These are phyloP conservation scores for Melanotaenia pygmaea DNA, from an alignment of 2,797 vertebrate species.

Conservation along the genomic window DNA sequence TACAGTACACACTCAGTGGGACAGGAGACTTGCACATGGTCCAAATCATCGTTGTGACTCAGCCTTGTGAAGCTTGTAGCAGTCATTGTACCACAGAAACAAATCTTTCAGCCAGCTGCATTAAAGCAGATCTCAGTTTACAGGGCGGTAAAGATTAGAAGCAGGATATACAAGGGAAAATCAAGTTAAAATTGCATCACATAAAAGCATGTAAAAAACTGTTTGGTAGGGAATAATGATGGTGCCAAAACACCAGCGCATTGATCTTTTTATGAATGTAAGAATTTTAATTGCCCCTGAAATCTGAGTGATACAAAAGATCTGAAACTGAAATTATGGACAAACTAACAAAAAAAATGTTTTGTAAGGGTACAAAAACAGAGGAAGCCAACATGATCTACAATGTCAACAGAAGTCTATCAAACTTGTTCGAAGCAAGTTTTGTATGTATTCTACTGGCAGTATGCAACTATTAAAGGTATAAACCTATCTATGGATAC, in stretches of 20 bases:
- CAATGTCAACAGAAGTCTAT: conserved; percentile 81
- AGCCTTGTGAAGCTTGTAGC: conserved; percentile 8
- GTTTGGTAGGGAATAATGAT: background rate
- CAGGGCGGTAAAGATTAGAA: conserved; percentile 19
- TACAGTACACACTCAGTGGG: conserved; percentile 8
- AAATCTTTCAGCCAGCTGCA: conserved; percentile 10
- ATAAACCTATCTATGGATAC: conserved; percentile 50
- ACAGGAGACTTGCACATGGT: conserved; percentile 24
- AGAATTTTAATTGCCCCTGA: background rate
- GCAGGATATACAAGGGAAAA: background rate
- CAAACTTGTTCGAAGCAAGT: conserved; percentile 75
- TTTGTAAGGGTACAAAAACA: background rate
- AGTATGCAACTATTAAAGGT: conserved; percentile 29
- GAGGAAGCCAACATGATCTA: conserved; percentile 30
- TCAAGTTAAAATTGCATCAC: background rate
- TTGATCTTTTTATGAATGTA: background rate
- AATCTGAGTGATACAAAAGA: conserved; percentile 8
- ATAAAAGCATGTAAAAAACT: conserved; percentile 4
- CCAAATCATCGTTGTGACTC: conserved; percentile 27
- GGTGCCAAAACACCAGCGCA: background rate
- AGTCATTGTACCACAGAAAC: conserved; percentile 17
- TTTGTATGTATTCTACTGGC: conserved; percentile 81
- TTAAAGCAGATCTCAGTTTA: conserved; percentile 20
- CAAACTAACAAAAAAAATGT: background rate
- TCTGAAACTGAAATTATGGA: conserved; percentile 8